Percentiles rank a stretch among this genome's conserved stretches.
Evolutionary conservation across 2,888 invertebrate species (phyloP).

Genomic region (Lepas anatifera): DNA sequence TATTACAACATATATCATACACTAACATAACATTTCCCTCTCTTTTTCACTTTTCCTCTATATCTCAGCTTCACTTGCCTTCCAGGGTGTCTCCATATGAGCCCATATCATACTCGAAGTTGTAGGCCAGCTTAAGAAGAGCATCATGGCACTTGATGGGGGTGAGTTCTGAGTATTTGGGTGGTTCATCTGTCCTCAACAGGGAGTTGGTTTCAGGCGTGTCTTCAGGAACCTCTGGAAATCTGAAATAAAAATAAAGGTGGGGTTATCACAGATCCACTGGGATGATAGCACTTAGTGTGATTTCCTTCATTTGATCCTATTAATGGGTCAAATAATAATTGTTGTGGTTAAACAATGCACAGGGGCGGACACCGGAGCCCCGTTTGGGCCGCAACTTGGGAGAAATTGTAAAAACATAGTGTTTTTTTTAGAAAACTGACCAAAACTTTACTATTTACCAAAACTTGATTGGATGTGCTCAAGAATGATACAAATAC

Average conservation of each 20-base stretch:
- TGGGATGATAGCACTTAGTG: background rate
- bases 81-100: background rate
- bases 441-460: too few relatives aligned
- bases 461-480: too few relatives aligned
- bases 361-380: too few relatives aligned
- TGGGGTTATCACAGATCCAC: background rate
- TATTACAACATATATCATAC: background rate
- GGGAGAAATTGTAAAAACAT: too few relatives aligned
- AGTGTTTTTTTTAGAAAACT: too few relatives aligned
- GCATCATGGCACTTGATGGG: slow-evolving; percentile 74
- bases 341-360: background rate
- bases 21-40: background rate
- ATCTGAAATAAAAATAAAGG: slow-evolving; percentile 30
- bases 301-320: background rate
- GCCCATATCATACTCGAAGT: slow-evolving; percentile 48
- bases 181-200: slow-evolving; percentile 56
- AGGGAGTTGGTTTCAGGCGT: slow-evolving; percentile 59
- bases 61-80: too few relatives aligned
- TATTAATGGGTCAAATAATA: background rate
- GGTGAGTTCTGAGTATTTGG: slow-evolving; percentile 65
- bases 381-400: too few relatives aligned
- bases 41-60: too few relatives aligned
- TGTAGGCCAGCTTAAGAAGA: slow-evolving; percentile 65
- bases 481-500: too few relatives aligned
- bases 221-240: slow-evolving; percentile 51